Evolutionary conservation across 2,888 invertebrate genomes (phyloP), one percentile per base, ranked within the genome.

Genomic region (Cacoxenus indagator): DNA sequence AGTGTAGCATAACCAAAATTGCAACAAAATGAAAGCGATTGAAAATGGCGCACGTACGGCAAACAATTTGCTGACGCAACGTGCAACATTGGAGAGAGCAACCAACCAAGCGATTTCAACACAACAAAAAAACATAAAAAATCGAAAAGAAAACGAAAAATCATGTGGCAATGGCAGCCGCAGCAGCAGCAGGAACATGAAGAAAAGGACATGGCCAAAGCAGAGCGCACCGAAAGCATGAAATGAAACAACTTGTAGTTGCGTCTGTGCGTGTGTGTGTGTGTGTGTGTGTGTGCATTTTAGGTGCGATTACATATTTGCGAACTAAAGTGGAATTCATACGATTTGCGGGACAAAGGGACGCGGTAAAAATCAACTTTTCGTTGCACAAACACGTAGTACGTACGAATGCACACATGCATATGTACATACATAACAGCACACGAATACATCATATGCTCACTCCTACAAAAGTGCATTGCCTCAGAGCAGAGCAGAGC

Each of bases 281-380:
- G 54, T 65, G 70, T 68, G 62, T 73, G 72, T 74, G 71, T 75
- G 69, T 73, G 72, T 67, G 69, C 77, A 79, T 74, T 78, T 78
- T 75, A 74, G 76, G 73, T 77, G 75, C 76, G 76, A 84, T 83
- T 80, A 78, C 76, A 78, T 78, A 82, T 83, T 84, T 84, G 81
- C 75, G 73, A 78, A 79, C 78, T 82, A 78, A 75, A 81, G 78
- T 75, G 75, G 80, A 80, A 78, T 77, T 78, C 76, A 67, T 74
- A 73, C 70, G 75, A 76, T 74, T n/a, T n/a, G n/a, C n/a, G 22
- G 54, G 24, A 54, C 11, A 22, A 54, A 17, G 9, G 48, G 48
- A 1, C 17, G 48, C 48, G 48, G 48, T n/a, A 57, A 29, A 14
- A 37, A 37, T 37, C 37, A 14, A 37, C 9, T 14, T 8, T 14